Conservation (phyloP, 2,888 invertebrate species). For the Andrena bicolor region DNA sequence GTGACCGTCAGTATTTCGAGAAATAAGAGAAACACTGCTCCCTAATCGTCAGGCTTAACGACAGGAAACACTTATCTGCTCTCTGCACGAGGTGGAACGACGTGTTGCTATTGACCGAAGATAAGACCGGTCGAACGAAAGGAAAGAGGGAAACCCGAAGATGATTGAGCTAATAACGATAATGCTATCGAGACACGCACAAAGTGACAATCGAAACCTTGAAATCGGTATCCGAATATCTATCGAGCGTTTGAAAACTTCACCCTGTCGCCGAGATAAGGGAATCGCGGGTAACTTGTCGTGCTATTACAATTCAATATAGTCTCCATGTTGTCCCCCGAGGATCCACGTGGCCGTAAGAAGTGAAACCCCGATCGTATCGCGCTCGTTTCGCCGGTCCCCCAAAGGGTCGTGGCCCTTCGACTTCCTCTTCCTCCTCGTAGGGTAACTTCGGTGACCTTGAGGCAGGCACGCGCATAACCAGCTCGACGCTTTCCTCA, state of each 20-base stretch:
- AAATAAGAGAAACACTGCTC: slow-evolving; percentile 23
- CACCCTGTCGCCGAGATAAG: too few species aligned
- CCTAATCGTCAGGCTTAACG: slow-evolving; percentile 55
- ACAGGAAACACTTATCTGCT: slow-evolving; percentile 66
- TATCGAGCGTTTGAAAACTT: background rate
- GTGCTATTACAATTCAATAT: slow-evolving; percentile 76
- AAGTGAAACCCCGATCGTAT: slow-evolving; percentile 12
- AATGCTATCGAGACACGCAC: slow-evolving; percentile 35
- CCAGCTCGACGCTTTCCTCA: slow-evolving; percentile 37
- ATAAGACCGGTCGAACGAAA: slow-evolving; percentile 55
- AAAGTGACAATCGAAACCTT: background rate
- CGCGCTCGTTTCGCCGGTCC: slow-evolving; percentile 18
- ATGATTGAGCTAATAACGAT: slow-evolving; percentile 42
- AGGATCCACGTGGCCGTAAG: slow-evolving; percentile 48
- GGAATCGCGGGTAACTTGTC: slow-evolving; percentile 7
- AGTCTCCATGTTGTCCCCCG: slow-evolving; percentile 71
- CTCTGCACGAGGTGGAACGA: slow-evolving; percentile 46
- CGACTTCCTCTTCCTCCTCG: slow-evolving; percentile 47
- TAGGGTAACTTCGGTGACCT: slow-evolving; percentile 40
- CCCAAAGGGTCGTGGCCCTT: slow-evolving; percentile 38
- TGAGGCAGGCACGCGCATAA: slow-evolving; percentile 59
- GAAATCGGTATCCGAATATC: background rate
- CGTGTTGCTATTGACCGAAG: slow-evolving; percentile 59
- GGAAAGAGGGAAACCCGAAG: slow-evolving; percentile 11
- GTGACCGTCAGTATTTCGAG: slow-evolving; percentile 5